These are phyloP conservation scores for Macquaria australasica DNA, from an alignment of 2,113 vertebrate species.

Conservation along the genomic window DNA sequence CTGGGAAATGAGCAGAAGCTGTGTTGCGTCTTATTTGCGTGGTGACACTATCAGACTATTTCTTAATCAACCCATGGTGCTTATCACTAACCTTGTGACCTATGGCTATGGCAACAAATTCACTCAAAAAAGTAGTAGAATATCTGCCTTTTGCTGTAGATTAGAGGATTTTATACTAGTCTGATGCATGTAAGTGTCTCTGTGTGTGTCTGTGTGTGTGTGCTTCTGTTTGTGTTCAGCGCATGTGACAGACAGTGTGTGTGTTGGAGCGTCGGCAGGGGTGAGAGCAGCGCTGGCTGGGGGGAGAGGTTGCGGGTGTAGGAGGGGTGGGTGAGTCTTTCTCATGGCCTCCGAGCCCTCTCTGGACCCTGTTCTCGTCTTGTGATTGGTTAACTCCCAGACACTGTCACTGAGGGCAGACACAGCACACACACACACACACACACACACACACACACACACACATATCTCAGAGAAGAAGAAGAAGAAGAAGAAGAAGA, in stretches of 20 bases:
- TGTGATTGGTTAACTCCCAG: conserved; percentile 75
- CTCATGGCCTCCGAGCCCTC: conserved; percentile 83
- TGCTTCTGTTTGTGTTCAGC: conserved; percentile 51
- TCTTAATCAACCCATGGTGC: conserved; percentile 9
- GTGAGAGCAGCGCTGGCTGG: conserved; percentile 73
- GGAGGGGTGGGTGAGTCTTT: conserved; percentile 73
- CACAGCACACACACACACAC: conserved; percentile 52
- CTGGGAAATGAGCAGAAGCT: conserved; percentile 70
- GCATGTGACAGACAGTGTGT: conserved; percentile 63
- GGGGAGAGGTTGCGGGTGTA: conserved; percentile 65
- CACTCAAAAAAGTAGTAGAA: not conserved
- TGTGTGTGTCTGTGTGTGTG: conserved; percentile 36
- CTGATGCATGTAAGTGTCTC: not conserved
- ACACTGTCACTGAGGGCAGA: conserved; percentile 76
- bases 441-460: conserved; percentile 24
- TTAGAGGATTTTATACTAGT: not conserved
- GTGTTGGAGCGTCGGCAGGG: conserved; percentile 70
- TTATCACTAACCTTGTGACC: conserved; percentile 42
- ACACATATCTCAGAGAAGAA: conserved; percentile 9
- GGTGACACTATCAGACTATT: conserved; percentile 37
- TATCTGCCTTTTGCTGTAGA: conserved; percentile 7
- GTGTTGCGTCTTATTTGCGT: conserved; percentile 58
- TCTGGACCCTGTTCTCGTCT: conserved; percentile 67
- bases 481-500: not conserved
- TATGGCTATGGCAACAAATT: not conserved